These are phyloP conservation scores for Julus scanicus DNA, from an alignment of 2,888 invertebrate species.

Conservation along the genomic window DNA sequence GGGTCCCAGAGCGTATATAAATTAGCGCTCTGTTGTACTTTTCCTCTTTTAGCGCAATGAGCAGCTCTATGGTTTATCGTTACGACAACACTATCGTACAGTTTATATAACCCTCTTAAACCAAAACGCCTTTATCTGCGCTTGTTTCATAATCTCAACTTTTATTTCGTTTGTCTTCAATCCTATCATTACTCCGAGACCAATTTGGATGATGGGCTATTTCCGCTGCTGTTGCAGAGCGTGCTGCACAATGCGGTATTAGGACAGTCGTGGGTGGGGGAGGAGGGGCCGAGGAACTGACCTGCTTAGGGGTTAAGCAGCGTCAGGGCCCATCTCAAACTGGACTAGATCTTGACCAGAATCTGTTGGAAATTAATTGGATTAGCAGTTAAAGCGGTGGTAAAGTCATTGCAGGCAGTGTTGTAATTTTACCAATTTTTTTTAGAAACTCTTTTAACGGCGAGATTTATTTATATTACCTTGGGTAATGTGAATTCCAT, in stretches of 20 bases:
- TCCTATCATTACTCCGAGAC: conserved; percentile 39
- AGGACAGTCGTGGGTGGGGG: neutral
- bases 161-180: conserved; percentile 42
- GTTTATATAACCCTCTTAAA: conserved; percentile 42
- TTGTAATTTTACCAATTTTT: no score
- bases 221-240: conserved; percentile 1
- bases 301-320: neutral
- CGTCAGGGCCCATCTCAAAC: no score
- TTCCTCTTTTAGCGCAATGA: conserved; percentile 30
- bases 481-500: no score
- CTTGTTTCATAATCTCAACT: conserved; percentile 42
- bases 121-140: conserved; percentile 39
- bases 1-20: conserved; percentile 40
- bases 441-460: no score
- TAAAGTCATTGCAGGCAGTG: no score
- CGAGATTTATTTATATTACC: no score
- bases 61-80: conserved; percentile 26
- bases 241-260: neutral
- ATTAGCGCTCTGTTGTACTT: conserved; percentile 36
- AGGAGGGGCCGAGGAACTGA: neutral
- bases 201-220: conserved; percentile 35
- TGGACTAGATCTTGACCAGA: no score
- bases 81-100: conserved; percentile 20
- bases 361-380: no score
- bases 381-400: no score